Base-by-base conservation (phyloP, 2,888 invertebrate species). In the Ommatoiulus sabulosus region DNA sequence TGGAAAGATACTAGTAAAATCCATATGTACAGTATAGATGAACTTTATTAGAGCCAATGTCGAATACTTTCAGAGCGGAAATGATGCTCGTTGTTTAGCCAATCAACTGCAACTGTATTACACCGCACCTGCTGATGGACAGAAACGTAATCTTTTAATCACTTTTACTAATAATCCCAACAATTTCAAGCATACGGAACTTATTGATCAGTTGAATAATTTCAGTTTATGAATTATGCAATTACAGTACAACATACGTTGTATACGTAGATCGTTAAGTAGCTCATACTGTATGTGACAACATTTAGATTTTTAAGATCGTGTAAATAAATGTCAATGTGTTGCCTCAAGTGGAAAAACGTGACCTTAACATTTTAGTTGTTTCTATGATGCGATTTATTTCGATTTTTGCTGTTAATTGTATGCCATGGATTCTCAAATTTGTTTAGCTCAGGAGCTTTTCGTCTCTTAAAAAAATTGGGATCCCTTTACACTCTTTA, bases 61-160 rank as follows among this genome's bases (percentile, higher is more conserved):
- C 15, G 20, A 44, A 87, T 20, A 35, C n/a, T 90, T 90, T 52
- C 91, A 92, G 89, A 95, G 93, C 92, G 95, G 94, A 0, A 94
- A 95, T 91, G 97, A 97, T 93, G 97, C 97, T 0, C 96, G 96
- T 91, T 97, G 97, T 92, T 93, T 97, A 88, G 96, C 96, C 0
- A 97, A 97, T 92, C 96, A 97, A 92, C 93, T 97, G 89, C 97
- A 97, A 92, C 93, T 97, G 93, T 97, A 97, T 93, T 97, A 97
- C 92, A 94, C 94, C 87, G 87, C 90, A 43, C 95, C 95, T 90
- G 94, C 95, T 88, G 94, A 96, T 92, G 92, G 94, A 17, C 93
- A 93, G 6, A 95, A 96, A 91, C 91, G 94, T 0, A 92, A 94
- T 86, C 92, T 97, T 80, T 92, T 97, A 89, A 93, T 96, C 90